Base-by-base conservation (phyloP, 1,140 invertebrate species). In the Zaprionus tsacasi region DNA sequence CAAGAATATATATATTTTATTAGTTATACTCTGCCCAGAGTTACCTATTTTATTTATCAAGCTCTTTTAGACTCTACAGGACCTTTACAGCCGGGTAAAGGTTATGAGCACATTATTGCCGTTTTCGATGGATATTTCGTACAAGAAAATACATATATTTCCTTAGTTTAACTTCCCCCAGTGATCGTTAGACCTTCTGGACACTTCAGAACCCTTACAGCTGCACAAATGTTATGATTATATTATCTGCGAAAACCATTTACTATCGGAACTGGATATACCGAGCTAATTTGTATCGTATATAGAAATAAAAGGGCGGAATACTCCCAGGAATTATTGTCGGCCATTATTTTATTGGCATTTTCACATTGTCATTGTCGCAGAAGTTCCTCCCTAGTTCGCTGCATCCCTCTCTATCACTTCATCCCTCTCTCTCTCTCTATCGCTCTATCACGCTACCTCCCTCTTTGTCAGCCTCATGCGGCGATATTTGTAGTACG, bases 311-410 rank as follows among this genome's bases (percentile, higher is more conserved):
- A 50, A 48, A 64, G 30, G 12, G 33, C 43, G 11, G 27, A 58
- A 58, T 59, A 33, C 52, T 55, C 17, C n/a, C 54, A 21, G 59
- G 64, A 81, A 78, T 81, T 83, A 89, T 89, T 79, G 81, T 83
- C 85, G 74, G 81, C 80, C 85, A 89, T 82, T 89, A 89, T 89
- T 87, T 81, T 66, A 73, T 55, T 70, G 77, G 70, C 79, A 89
- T 81, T 74, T 70, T 56, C 35, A 71, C 78, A 75, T 83, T 80
- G 73, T 73, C 76, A 75, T 77, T 73, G 74, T 61, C 64, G 43
- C 61, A 45, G 66, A 68, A 68, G 67, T 71, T 67, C 71, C 74
- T 61, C 79, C 71, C 65, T 45, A 35, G 52, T 35, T 15, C 55
- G 30, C 78, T 65, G 36, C 48, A 45, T 21, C 57, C 36, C 61